Conservation (phyloP, 2,797 vertebrate genomes). For the Ctenosaura bakeri region DNA sequence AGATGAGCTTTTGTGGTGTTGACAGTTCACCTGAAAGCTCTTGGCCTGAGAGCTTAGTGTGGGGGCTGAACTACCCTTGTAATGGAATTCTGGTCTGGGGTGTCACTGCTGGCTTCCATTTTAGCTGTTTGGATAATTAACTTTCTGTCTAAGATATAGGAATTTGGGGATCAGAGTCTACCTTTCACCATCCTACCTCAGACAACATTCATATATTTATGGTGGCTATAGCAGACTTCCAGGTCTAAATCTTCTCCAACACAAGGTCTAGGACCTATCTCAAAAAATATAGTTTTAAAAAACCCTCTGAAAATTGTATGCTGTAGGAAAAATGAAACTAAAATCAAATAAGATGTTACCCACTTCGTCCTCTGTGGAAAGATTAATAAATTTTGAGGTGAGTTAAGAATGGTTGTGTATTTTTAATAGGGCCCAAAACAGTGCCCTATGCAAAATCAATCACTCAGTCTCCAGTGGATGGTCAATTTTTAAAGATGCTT, state of each 20-base stretch:
- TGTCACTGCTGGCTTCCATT: neutral
- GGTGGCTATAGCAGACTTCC: neutral
- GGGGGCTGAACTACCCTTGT: neutral
- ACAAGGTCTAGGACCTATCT: too few relatives aligned
- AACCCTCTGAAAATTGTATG: neutral
- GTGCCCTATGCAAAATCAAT: neutral
- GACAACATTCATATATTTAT: neutral
- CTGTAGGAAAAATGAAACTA: neutral
- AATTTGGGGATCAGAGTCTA: neutral
- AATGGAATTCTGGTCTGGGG: neutral
- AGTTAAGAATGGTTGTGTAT: neutral
- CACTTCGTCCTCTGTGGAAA: neutral
- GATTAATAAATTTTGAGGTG: neutral
- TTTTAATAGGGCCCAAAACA: neutral
- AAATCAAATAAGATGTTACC: neutral
- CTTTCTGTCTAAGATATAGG: neutral
- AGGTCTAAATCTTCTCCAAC: neutral
- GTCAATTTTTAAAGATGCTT: neutral
- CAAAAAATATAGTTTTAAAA: neutral
- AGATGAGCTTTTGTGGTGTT: neutral
- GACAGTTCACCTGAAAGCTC: neutral
- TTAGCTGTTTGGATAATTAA: neutral
- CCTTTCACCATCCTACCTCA: neutral
- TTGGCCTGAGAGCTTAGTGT: neutral
- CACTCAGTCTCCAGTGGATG: neutral